Base-by-base conservation (phyloP, 2,888 invertebrate species). In the Panopea generosa region DNA sequence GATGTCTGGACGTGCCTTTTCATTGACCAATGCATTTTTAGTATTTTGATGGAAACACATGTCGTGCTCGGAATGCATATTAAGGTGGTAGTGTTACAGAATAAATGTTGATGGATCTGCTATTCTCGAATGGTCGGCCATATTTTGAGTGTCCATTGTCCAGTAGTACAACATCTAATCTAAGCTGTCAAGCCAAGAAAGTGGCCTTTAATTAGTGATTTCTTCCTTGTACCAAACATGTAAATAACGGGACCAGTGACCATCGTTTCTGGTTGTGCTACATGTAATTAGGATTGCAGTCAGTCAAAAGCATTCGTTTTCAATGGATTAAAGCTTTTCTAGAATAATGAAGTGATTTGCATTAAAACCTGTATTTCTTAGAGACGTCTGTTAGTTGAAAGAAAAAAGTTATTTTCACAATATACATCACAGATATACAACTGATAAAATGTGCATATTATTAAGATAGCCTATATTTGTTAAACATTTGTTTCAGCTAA, bases 81-180 rank as follows among this genome's bases (percentile, higher is more conserved):
- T 49, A 2, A n/a, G 38, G 4, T 40, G 20, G 33, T 33, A 38
- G 38, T 47, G 18, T 62, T 53, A 52, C 11, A 56, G 38, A 56
- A 22, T 56, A 56, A 53, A 56, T 33, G 56, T 56, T 56, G 20
- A 33, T 33, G 40, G 38, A 56, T 18, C 16, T 56, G 56, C 56
- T 38, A 56, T 4, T 18, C 16, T 33, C 4, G 14, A 20, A 6
- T 55, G 55, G 45, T 55, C 61, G 9, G 20, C 16, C 33, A 33
- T 63, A 56, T 47, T 50, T 69, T 63, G 62, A 74, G 53, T 59
- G 63, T 22, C 59, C 63, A 67, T 76, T 76, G 76, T 76, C 76
- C 76, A 61, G 47, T 52, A 14, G 50, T 24, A 66, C 33, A 52
- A 62, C 66, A 57, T 70, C 43, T 70, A 70, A 76, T 76, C 55